Conservation (phyloP, 2,113 vertebrate species). For the Zosterops lateralis region DNA sequence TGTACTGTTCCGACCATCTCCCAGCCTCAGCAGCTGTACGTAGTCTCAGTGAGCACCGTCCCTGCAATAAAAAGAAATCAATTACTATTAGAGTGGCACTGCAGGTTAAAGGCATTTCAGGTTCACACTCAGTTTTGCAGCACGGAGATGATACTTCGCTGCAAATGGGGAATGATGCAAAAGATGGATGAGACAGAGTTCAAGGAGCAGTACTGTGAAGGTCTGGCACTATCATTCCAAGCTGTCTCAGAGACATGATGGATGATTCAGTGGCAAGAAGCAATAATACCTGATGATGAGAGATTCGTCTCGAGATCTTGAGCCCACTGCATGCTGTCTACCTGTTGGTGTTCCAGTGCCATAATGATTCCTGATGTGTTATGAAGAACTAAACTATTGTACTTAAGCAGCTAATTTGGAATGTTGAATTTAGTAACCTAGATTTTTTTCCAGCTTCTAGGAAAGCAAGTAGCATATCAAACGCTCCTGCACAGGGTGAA, state of each 20-base stretch:
- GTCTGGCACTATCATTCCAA: slow-evolving; percentile 72
- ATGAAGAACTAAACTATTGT: slow-evolving; percentile 47
- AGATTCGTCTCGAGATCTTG: slow-evolving; percentile 64
- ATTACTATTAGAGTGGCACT: slow-evolving; percentile 70
- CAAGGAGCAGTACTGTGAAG: slow-evolving; percentile 78
- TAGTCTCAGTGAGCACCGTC: slow-evolving; percentile 12
- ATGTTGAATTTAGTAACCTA: slow-evolving; percentile 61
- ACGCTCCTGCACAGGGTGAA: slow-evolving; percentile 68
- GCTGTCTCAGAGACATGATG: slow-evolving; percentile 75
- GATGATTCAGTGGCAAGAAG: slow-evolving; percentile 75
- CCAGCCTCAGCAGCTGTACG: not conserved
- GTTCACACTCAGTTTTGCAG: slow-evolving; percentile 69
- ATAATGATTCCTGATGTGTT: slow-evolving; percentile 66
- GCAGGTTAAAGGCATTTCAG: slow-evolving; percentile 69
- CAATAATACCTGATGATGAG: slow-evolving; percentile 76
- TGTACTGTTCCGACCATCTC: not conserved
- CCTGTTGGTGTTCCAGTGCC: slow-evolving; percentile 53
- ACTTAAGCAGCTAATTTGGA: slow-evolving; percentile 57
- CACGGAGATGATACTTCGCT: slow-evolving; percentile 53
- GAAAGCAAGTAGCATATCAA: slow-evolving; percentile 69
- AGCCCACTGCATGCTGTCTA: slow-evolving; percentile 38
- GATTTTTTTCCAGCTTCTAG: slow-evolving; percentile 65
- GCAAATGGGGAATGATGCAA: slow-evolving; percentile 70
- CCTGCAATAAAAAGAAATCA: slow-evolving; percentile 72
- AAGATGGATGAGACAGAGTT: slow-evolving; percentile 83